A percentile compares a stretch with the other conserved stretches of the same genome.
These are phyloP conservation scores for Phaethon lepturus DNA, from an alignment of 2,113 vertebrate genomes.

Conservation along the genomic window DNA sequence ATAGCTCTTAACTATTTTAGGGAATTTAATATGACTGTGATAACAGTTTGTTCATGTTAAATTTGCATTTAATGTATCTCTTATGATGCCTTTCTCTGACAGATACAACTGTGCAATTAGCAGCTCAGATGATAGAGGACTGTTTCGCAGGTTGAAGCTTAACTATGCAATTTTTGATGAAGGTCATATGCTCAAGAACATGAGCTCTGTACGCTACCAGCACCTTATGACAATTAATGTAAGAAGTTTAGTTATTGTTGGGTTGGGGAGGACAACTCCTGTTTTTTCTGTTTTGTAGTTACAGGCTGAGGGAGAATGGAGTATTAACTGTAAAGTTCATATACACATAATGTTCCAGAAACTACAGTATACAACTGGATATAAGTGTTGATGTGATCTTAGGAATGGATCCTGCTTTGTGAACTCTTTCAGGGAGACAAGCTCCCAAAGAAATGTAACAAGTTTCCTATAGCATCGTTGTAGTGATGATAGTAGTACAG, in stretches of 20 bases:
- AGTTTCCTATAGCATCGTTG: neutral
- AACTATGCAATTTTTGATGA: conserved; percentile 95
- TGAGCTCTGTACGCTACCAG: conserved; percentile 93
- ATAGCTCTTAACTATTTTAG: neutral
- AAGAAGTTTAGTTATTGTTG: conserved; percentile 45
- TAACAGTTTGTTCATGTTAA: neutral
- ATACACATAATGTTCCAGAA: rapidly evolving
- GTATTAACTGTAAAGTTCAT: neutral
- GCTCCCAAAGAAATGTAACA: neutral
- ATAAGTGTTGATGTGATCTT: neutral
- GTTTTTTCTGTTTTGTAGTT: neutral
- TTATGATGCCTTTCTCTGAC: neutral
- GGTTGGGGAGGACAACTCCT: neutral
- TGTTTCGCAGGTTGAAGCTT: conserved; percentile 88
- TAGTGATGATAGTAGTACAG: neutral
- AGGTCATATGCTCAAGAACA: conserved; percentile 98
- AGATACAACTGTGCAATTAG: conserved; percentile 93
- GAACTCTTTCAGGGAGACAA: neutral
- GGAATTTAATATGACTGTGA: neutral
- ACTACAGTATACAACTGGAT: neutral
- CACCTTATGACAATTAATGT: conserved; percentile 96
- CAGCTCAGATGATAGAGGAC: conserved; percentile 86
- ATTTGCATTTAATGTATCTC: neutral
- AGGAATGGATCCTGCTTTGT: neutral
- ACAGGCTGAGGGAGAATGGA: neutral